Evolutionary conservation across 2,113 vertebrate species (phyloP).

Genomic region (Caranx ignobilis): DNA sequence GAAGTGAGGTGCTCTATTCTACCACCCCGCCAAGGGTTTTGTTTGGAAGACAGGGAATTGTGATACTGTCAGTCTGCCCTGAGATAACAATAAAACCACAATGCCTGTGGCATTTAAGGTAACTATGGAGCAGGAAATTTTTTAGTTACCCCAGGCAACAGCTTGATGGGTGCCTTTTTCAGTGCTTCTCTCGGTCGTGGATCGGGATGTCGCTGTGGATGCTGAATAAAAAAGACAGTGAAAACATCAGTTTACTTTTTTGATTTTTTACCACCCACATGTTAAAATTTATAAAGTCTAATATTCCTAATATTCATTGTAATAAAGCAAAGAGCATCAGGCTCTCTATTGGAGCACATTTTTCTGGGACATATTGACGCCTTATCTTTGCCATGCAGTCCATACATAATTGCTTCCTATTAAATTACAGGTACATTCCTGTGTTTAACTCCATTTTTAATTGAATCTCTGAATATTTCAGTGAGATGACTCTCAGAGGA

Average conservation of each 20-base stretch:
- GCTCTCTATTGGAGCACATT: constrained; percentile 4
- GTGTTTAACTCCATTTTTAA: constrained; percentile 47
- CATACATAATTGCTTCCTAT: constrained; percentile 40
- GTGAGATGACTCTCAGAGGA: constrained; percentile 43
- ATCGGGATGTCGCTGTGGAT: constrained; percentile 31
- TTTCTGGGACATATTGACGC: constrained; percentile 7
- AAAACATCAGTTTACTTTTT: constrained; percentile 21
- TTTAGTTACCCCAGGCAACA: constrained; percentile 60
- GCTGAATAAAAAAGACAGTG: neutral
- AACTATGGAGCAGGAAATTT: constrained; percentile 37
- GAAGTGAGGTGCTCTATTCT: constrained; percentile 62
- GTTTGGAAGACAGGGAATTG: constrained; percentile 66
- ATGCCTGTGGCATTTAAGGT: constrained; percentile 67
- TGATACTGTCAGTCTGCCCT: constrained; percentile 66
- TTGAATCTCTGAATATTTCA: constrained; percentile 63
- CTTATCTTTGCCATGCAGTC: constrained; percentile 26
- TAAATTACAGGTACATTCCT: constrained; percentile 45
- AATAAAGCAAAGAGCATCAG: constrained; percentile 6
- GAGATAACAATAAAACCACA: constrained; percentile 66
- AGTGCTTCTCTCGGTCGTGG: neutral
- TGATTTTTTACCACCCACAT: neutral
- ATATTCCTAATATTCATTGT: constrained; percentile 7
- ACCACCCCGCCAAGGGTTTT: constrained; percentile 55
- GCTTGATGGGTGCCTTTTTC: neutral
- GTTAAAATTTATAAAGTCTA: constrained; percentile 16